phyloP scores from a whole-genome alignment of 2,888 invertebrate species.

The Sphaerophoria rueppellii region DNA sequence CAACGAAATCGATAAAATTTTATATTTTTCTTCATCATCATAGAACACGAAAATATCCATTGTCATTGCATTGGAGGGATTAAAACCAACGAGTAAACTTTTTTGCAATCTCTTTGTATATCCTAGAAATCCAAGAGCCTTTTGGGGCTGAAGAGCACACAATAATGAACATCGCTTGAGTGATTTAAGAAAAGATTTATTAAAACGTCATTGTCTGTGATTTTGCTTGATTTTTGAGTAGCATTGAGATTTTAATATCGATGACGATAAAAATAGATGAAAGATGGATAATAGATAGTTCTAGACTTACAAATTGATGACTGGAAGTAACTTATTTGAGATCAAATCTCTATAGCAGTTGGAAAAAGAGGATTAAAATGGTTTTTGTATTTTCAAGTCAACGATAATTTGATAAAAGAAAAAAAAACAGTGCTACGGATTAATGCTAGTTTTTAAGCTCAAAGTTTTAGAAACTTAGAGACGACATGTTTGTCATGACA shows the following conservation, averaged over 20 bases:
- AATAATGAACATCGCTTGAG: slow-evolving; percentile 28
- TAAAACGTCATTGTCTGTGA: slow-evolving; percentile 26
- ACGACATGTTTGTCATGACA: not conserved
- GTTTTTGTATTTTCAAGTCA: not conserved
- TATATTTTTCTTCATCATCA: slow-evolving; percentile 13
- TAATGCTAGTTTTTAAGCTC: too few relatives aligned
- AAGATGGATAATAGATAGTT: not conserved
- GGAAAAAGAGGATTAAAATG: slow-evolving; percentile 8
- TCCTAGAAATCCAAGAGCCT: slow-evolving; percentile 14
- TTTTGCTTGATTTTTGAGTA: slow-evolving; percentile 9
- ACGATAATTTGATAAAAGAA: not conserved
- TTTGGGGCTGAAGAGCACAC: slow-evolving; percentile 22
- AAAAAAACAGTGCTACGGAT: not conserved
- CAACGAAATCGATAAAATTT: slow-evolving; percentile 15
- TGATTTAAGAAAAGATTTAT: slow-evolving; percentile 39
- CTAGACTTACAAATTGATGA: slow-evolving; percentile 19
- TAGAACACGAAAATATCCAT: slow-evolving; percentile 8
- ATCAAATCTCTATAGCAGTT: not conserved
- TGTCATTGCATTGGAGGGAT: slow-evolving; percentile 26
- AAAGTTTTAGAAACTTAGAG: too few relatives aligned
- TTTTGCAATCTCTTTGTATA: not conserved
- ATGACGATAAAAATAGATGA: not conserved
- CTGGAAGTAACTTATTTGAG: slow-evolving; percentile 23
- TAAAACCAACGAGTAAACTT: slow-evolving; percentile 10
- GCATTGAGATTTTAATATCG: slow-evolving; percentile 30